Percentiles rank a stretch among this genome's conserved stretches.
Evolutionary conservation across 1,140 invertebrate genomes (phyloP).

Genomic region (Drosophila saltans): DNA sequence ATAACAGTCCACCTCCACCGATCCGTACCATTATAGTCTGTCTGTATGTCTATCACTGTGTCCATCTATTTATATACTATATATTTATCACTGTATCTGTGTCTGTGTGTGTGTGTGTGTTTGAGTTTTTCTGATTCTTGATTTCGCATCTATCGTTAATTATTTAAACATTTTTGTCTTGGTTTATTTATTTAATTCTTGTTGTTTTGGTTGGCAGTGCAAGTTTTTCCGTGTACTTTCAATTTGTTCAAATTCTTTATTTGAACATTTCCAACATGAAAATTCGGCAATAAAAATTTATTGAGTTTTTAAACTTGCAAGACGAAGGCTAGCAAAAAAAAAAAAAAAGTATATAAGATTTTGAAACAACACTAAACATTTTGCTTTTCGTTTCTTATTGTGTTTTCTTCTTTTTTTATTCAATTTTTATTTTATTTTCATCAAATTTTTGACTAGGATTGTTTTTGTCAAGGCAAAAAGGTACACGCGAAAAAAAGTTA

Average conservation of each 20-base stretch:
- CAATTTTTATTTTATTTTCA: not conserved
- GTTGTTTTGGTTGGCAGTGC: conserved; percentile 68
- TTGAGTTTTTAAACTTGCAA: conserved; percentile 6
- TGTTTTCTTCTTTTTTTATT: not conserved
- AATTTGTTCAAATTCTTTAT: conserved; percentile 19
- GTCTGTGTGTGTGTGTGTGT: conserved; percentile 9
- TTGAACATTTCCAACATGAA: conserved; percentile 30
- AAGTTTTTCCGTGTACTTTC: conserved; percentile 55
- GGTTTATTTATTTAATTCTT: conserved; percentile 24
- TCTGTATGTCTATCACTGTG: conserved; percentile 1
- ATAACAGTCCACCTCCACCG: too few relatives aligned
- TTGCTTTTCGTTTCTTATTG: not conserved
- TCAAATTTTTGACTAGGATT: not conserved
- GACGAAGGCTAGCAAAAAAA: not conserved
- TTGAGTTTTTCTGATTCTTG: conserved; percentile 32
- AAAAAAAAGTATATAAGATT: not conserved
- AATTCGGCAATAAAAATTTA: conserved; percentile 22
- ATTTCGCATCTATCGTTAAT: conserved; percentile 43
- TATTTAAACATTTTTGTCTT: conserved; percentile 23
- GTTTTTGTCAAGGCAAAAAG: not conserved
- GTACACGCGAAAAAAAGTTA: not conserved
- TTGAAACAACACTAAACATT: not conserved
- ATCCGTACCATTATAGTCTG: not conserved
- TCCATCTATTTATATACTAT: not conserved
- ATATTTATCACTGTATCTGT: conserved; percentile 20